These are phyloP conservation scores for Echinometra lucunter DNA, from an alignment of 53 echinoderm and acorn worm genomes.

Conservation along the genomic window DNA sequence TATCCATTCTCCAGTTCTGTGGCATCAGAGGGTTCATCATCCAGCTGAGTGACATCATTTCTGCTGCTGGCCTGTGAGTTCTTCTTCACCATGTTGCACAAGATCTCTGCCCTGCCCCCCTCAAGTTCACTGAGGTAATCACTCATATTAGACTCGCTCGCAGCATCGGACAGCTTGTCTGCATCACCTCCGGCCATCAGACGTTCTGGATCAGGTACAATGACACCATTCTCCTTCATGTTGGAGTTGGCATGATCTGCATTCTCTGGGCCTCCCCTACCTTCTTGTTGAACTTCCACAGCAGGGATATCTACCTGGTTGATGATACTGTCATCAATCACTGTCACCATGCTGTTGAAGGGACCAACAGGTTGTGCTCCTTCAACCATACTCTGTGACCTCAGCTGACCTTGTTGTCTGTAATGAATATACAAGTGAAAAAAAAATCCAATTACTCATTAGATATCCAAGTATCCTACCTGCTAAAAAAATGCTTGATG, in stretches of 20 bases:
- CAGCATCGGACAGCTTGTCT: constrained; percentile 37
- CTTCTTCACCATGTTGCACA: constrained; percentile 86
- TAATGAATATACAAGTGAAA: not conserved
- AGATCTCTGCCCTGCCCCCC: constrained; percentile 84
- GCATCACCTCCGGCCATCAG: constrained; percentile 40
- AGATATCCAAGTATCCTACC: not conserved
- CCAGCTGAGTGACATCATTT: constrained; percentile 33
- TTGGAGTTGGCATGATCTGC: not conserved
- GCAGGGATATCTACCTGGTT: constrained; percentile 59
- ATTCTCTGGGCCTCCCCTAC: not conserved
- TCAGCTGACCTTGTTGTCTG: constrained; percentile 69
- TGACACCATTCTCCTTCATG: not conserved
- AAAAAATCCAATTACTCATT: not conserved
- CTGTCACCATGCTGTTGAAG: constrained; percentile 52
- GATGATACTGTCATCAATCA: not conserved
- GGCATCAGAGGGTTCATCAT: constrained; percentile 60
- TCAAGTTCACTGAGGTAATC: constrained; percentile 79
- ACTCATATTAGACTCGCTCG: constrained; percentile 81
- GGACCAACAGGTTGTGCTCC: not conserved
- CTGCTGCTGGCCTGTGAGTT: constrained; percentile 75
- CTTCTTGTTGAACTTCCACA: not conserved
- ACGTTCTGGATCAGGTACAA: not conserved
- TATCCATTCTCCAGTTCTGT: constrained; percentile 41
- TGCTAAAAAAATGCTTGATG: not conserved
- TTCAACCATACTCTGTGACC: constrained; percentile 50